A percentile compares a stretch with the other conserved stretches of the same genome.
Evolutionary conservation across 1,140 invertebrate species (phyloP).

Genomic region (Drosophila pallidifrons): DNA sequence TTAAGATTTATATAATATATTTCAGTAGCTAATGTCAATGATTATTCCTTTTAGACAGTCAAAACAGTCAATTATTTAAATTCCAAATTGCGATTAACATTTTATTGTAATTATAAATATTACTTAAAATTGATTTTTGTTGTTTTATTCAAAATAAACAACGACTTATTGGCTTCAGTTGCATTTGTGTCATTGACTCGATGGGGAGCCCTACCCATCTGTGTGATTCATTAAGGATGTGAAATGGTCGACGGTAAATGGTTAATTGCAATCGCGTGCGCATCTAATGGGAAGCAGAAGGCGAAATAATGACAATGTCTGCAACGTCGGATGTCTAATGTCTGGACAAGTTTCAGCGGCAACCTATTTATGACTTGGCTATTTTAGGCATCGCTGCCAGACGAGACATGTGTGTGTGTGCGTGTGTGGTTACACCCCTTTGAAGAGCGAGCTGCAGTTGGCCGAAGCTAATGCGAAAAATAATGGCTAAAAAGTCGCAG

Average conservation of each 20-base stretch:
- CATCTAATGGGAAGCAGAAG: slow-evolving; percentile 34
- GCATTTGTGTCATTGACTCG: no score
- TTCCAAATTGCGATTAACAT: no score
- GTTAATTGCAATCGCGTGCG: slow-evolving; percentile 10
- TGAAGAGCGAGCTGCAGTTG: slow-evolving; percentile 11
- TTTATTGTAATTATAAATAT: no score
- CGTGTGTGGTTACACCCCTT: slow-evolving; percentile 1
- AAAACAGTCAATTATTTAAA: no score
- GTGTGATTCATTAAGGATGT: slow-evolving; percentile 37
- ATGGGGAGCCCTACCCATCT: slow-evolving; percentile 26
- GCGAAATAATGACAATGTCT: not conserved
- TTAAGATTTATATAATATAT: no score
- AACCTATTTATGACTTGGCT: slow-evolving; percentile 52
- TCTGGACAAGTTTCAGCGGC: slow-evolving; percentile 40
- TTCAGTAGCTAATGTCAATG: no score
- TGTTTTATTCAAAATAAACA: no score
- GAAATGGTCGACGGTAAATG: slow-evolving; percentile 30
- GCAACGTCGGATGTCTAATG: not conserved
- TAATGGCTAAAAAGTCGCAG: slow-evolving; percentile 11
- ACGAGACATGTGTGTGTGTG: slow-evolving; percentile 14
- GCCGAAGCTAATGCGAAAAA: slow-evolving; percentile 17
- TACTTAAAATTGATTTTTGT: no score
- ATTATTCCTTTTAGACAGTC: no score
- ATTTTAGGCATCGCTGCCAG: slow-evolving; percentile 40
- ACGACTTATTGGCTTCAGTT: no score